Base-by-base conservation (phyloP, 2,797 vertebrate species). In the Enteromius trimaculatus region DNA sequence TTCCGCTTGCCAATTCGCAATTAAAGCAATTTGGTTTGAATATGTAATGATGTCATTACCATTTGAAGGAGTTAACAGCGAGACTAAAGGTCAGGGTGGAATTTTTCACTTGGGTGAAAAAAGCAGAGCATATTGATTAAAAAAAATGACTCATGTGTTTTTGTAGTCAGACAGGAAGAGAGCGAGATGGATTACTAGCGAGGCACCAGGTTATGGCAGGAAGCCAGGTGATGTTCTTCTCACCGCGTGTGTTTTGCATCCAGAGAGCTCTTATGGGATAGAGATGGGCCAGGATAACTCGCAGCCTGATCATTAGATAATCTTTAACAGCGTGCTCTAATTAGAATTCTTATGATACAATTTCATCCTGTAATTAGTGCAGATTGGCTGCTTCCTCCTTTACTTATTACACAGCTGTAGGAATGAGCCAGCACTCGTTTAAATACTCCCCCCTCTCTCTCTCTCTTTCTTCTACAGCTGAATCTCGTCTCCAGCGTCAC, bases 341-440 rank as follows among this genome's bases (percentile, higher is more conserved):
- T 98, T 98, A 97, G 95, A 96, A 96, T 97, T 97, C 97, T 97
- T 97, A 97, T 97, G 96, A 98, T 97, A 97, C 96, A 97, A 96
- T 98, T 97, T 97, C 95, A 96, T 96, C 95, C 96, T 96, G 96
- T 98, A 98, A 99, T 99, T 98, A 97, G 97, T 95, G 95, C 94
- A 97, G 96, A 97, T 97, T 96, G 96, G 95, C 95, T 96, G 96
- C 95, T 96, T 97, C 95, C 95, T 96, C 95, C 95, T 93, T 95
- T 95, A 94, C 96, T 97, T 97, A 96, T 97, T 97, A 96, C 96
- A 96, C 96, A 97, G 97, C 96, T 97, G 96, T 97, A 96, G 94
- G 94, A 94, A 90, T 93, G 95, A 95, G 96, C 94, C 95, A 94
- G 93, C 92, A 95, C 94, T 90, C 94, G 94, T 95, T 96, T 95